Percentiles rank a stretch among this genome's conserved stretches.
Evolutionary conservation across 1,140 invertebrate species (phyloP).

Genomic region (Diabrotica undecimpunctata): DNA sequence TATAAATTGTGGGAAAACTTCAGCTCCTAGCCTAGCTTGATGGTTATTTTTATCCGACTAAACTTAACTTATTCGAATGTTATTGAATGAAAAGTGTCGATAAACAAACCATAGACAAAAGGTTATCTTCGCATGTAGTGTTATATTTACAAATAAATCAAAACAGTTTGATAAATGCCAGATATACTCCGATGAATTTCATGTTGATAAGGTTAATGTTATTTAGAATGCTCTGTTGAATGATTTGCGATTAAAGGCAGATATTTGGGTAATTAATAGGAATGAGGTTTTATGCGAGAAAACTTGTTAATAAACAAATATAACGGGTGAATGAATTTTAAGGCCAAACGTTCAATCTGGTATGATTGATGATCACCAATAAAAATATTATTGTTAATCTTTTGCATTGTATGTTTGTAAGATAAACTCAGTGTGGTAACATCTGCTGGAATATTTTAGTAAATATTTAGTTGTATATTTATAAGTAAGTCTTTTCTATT

Average conservation of each 20-base stretch:
- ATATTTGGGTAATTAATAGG: background rate
- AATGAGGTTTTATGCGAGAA: too few species aligned
- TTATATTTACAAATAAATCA: constrained; percentile 3
- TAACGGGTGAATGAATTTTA: too few species aligned
- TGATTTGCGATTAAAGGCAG: background rate
- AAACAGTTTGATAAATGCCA: background rate
- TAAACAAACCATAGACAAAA: constrained; percentile 1
- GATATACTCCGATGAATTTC: background rate
- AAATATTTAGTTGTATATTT: too few species aligned
- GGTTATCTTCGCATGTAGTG: background rate
- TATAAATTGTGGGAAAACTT: background rate
- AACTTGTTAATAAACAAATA: too few species aligned
- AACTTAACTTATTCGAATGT: background rate
- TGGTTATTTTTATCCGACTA: background rate
- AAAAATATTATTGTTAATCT: too few species aligned
- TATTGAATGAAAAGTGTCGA: background rate
- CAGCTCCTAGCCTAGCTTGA: background rate
- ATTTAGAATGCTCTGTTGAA: background rate
- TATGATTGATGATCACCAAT: too few species aligned
- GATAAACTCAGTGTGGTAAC: too few species aligned
- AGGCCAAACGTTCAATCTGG: too few species aligned
- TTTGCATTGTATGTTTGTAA: too few species aligned
- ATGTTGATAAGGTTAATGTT: background rate
- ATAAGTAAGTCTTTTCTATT: too few species aligned
- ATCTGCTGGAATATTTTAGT: too few species aligned